phyloP scores from a whole-genome alignment of 2,888 invertebrate species.

The Chaetoderma sp. region DNA sequence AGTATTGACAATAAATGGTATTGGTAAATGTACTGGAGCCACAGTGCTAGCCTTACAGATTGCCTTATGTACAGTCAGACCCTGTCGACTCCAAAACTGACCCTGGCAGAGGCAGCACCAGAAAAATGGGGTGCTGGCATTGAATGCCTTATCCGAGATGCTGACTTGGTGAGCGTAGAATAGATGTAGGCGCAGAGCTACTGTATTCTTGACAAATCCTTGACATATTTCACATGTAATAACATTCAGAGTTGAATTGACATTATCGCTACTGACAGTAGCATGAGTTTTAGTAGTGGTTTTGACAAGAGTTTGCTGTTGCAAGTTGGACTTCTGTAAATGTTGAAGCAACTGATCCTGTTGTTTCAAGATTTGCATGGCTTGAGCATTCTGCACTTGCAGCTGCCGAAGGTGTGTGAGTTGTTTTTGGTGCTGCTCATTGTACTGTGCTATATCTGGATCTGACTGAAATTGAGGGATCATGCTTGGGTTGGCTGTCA shows the following conservation, averaged over 20 bases:
- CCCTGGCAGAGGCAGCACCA: slow-evolving; percentile 97
- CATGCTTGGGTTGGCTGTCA: background rate
- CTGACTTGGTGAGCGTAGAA: slow-evolving; percentile 92
- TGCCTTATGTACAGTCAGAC: slow-evolving; percentile 92
- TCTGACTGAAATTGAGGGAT: background rate
- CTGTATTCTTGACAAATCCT: slow-evolving; percentile 94
- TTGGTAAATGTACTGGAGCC: background rate
- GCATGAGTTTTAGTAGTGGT: too few species aligned
- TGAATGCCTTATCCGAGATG: slow-evolving; percentile 58
- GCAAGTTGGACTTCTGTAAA: too few species aligned
- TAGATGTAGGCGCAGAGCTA: slow-evolving; percentile 94
- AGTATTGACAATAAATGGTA: background rate
- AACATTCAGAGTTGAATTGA: slow-evolving; percentile 78
- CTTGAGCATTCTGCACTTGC: too few species aligned
- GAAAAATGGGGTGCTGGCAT: slow-evolving; percentile 81
- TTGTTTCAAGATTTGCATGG: too few species aligned
- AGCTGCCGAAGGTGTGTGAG: too few species aligned
- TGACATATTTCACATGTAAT: slow-evolving; percentile 91
- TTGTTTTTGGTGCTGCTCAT: too few species aligned
- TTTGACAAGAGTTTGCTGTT: too few species aligned
- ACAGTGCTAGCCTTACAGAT: slow-evolving; percentile 66
- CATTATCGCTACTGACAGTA: too few species aligned
- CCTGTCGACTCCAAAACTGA: slow-evolving; percentile 97
- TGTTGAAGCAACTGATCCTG: too few species aligned
- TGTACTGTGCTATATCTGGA: too few species aligned